Evolutionary conservation across 2,888 invertebrate genomes (phyloP), one percentile per base, ranked within the genome.

Genomic region (Caenorhabditis plicata): DNA sequence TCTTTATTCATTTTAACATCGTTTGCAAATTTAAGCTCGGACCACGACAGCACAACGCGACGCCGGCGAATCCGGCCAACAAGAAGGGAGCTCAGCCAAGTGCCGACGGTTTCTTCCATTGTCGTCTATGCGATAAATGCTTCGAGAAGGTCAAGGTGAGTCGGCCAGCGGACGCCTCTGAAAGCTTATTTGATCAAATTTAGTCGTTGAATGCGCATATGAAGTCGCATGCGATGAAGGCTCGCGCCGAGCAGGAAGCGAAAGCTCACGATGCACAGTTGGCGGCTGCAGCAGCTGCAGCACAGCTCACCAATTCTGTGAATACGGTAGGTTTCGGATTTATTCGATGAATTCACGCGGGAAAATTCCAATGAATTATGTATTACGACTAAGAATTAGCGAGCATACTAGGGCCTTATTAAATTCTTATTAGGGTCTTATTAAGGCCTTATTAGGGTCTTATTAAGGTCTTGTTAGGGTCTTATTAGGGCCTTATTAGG

Each of bases 191-290:
- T n/a, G n/a, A n/a, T n/a, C n/a, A n/a, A n/a, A n/a, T n/a, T n/a
- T n/a, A n/a, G 87, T 95, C 94, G 86, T 89, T 95, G 85, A 95
- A 93, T 86, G 95, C 95, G 71, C 96, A 96, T 85, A 95, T 96
- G 95, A 96, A 96, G 86, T 93, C 92, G 74, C 96, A 96, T 86
- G 88, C 80, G 26, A 80, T 79, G 80, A 79, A 78, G 40, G 78
- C 78, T n/a, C 60, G 78, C 19, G 78, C 78, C 7, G 77, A 78
- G 48, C 77, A 77, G 11, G 78, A 78, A 52, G 78, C 77, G 3
- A 68, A 73, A 25, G 64, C 68, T 13, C 74, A 74, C 33, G 65
- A 65, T 15, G 67, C 58, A 9, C 54, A 54, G 36, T 27, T 60
- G 9, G 56, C 49, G 19, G 62, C 49, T 4, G 25, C 51, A 8